phyloP scores from a whole-genome alignment of 2,888 invertebrate species.

The Eristalinus aeneus region DNA sequence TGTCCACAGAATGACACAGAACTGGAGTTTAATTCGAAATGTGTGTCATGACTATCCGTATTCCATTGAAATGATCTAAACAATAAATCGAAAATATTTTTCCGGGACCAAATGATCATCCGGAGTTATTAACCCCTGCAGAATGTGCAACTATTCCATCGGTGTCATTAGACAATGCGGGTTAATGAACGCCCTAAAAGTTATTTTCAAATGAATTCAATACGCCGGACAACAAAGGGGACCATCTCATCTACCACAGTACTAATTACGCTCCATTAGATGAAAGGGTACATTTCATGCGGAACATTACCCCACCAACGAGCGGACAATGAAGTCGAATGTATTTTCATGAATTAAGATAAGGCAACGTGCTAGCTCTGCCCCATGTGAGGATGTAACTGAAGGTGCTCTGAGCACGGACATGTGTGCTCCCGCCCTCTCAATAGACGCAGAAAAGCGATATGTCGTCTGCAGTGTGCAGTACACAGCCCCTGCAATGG shows the following conservation, averaged over 20 bases:
- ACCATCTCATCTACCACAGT: slow-evolving; percentile 36
- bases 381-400: background rate
- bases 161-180: slow-evolving; percentile 38
- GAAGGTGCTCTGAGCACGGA: background rate
- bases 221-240: slow-evolving; percentile 57
- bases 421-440: slow-evolving; percentile 33
- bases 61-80: background rate
- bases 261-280: slow-evolving; percentile 70
- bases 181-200: slow-evolving; percentile 51
- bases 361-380: slow-evolving; percentile 64
- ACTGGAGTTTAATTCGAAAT: too few species aligned
- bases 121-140: background rate
- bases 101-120: background rate
- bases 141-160: slow-evolving; percentile 11
- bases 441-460: slow-evolving; percentile 35
- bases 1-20: too few species aligned
- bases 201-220: slow-evolving; percentile 44
- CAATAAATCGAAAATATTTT: background rate
- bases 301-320: slow-evolving; percentile 67
- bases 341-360: slow-evolving; percentile 69
- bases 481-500: slow-evolving; percentile 2
- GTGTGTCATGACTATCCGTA: too few species aligned
- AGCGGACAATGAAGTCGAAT: slow-evolving; percentile 69
- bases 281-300: slow-evolving; percentile 66
- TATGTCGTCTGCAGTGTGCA: slow-evolving; percentile 30